These are phyloP conservation scores for Trypoxylon attenuatum DNA, from an alignment of 2,888 invertebrate genomes.

Conservation along the genomic window DNA sequence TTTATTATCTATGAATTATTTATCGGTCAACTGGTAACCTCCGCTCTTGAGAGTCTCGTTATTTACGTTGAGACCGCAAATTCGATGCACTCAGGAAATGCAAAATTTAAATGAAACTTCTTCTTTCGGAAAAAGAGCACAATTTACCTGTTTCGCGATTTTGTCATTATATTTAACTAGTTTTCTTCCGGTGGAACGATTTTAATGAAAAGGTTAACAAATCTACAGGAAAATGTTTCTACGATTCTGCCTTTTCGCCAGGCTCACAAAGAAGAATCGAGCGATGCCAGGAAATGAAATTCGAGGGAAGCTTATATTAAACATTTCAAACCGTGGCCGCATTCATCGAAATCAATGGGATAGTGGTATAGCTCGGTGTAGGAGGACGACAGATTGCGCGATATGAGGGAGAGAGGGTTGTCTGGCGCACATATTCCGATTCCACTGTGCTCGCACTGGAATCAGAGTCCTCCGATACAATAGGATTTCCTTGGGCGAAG, in stretches of 20 bases:
- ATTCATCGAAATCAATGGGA: no score
- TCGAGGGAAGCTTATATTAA: no score
- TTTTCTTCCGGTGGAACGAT: background rate
- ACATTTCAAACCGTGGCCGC: no score
- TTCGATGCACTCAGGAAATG: background rate
- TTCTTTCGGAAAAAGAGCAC: no score
- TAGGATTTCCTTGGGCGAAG: background rate
- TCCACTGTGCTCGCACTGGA: background rate
- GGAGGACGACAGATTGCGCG: no score
- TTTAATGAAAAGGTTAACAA: constrained; percentile 6
- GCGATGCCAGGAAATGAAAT: no score
- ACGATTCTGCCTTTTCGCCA: no score
- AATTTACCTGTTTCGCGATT: background rate
- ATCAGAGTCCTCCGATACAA: background rate
- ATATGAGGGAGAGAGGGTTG: no score
- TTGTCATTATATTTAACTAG: background rate
- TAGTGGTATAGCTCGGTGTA: no score
- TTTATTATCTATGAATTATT: constrained; percentile 33
- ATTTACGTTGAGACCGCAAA: background rate
- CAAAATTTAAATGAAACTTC: background rate
- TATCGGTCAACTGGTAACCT: background rate
- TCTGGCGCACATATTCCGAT: no score
- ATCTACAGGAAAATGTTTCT: no score
- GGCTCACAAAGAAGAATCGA: no score
- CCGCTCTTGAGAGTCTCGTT: background rate